These are phyloP conservation scores for Polydrusus pterygomalis DNA, from an alignment of 2,888 invertebrate species.

Conservation along the genomic window DNA sequence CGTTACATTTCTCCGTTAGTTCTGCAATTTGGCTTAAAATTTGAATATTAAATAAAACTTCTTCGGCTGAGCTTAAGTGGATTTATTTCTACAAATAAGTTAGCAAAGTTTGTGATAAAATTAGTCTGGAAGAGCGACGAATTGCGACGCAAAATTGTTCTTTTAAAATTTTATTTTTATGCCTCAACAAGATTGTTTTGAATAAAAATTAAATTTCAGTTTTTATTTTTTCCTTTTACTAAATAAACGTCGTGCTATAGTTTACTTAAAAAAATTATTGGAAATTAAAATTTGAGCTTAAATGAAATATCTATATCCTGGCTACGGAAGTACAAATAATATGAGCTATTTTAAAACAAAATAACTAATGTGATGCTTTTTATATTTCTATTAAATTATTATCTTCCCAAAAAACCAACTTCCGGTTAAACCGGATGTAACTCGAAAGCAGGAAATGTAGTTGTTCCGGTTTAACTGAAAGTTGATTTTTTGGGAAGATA, in stretches of 20 bases:
- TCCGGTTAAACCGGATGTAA: too few relatives aligned
- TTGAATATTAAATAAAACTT: conserved; percentile 39
- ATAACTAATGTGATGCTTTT: too few relatives aligned
- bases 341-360: too few relatives aligned
- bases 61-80: conserved; percentile 39
- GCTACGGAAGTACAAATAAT: too few relatives aligned
- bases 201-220: conserved; percentile 9
- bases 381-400: too few relatives aligned
- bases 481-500: too few relatives aligned
- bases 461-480: too few relatives aligned
- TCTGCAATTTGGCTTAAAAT: conserved; percentile 26
- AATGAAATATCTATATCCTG: too few relatives aligned
- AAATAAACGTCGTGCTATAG: not conserved
- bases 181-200: conserved; percentile 8
- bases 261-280: too few relatives aligned
- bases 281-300: too few relatives aligned
- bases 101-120: conserved; percentile 44
- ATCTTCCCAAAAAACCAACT: too few relatives aligned
- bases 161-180: conserved; percentile 30
- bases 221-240: not conserved
- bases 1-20: conserved; percentile 20
- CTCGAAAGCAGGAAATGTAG: too few relatives aligned
- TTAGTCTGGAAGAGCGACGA: conserved; percentile 37
- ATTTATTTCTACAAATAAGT: conserved; percentile 48
- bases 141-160: conserved; percentile 36